A percentile compares a stretch with the other conserved stretches of the same genome.
Conservation (phyloP, 2,888 invertebrate species). For the Spodoptera exigua region DNA sequence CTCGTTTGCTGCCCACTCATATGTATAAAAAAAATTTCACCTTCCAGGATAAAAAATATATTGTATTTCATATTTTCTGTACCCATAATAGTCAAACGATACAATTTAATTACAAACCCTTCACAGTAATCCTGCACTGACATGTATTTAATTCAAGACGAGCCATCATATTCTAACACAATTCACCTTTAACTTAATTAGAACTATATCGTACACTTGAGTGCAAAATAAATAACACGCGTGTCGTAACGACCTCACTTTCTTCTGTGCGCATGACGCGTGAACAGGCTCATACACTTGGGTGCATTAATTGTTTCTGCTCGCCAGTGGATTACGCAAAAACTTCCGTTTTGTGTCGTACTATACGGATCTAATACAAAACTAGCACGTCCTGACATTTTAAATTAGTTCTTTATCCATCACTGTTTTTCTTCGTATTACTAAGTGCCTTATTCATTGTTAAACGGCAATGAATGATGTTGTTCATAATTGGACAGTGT, state of each 20-base stretch:
- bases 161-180: constrained; percentile 16
- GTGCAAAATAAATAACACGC: constrained; percentile 62
- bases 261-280: constrained; percentile 75
- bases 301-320: constrained; percentile 72
- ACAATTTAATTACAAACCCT: constrained; percentile 9
- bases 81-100: no score
- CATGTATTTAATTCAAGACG: constrained; percentile 21
- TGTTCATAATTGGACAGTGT: background rate
- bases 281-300: constrained; percentile 70
- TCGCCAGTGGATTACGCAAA: constrained; percentile 72
- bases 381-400: background rate
- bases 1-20: no score
- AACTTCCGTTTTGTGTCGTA: constrained; percentile 74
- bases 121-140: constrained; percentile 26
- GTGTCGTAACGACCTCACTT: constrained; percentile 76
- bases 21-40: no score
- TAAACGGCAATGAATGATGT: constrained; percentile 6
- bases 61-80: no score
- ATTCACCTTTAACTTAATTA: constrained; percentile 46
- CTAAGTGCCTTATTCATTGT: accelerated
- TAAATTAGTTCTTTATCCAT: background rate
- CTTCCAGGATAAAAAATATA: no score
- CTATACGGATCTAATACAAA: constrained; percentile 38
- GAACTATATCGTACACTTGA: constrained; percentile 51
- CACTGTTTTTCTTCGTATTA: background rate